Percentiles rank a stretch among this genome's conserved stretches.
phyloP scores from a whole-genome alignment of 2,797 vertebrate species.

The Acipenser transmontanus region DNA sequence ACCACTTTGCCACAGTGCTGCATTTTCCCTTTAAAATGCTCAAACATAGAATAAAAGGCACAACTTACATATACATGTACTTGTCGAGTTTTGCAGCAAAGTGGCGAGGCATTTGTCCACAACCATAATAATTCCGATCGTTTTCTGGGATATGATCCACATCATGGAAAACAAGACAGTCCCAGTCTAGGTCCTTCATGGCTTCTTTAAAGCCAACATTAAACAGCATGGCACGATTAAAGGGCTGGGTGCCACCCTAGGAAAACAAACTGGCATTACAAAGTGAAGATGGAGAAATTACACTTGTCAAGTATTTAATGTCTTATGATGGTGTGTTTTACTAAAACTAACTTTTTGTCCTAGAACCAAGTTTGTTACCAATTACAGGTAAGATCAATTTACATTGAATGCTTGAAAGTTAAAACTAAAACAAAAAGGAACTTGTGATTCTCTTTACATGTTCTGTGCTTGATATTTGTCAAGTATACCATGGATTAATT shows the following conservation, averaged over 20 bases:
- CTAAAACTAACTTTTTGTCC: too few species aligned
- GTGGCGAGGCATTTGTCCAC: constrained; percentile 70
- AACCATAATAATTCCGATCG: constrained; percentile 70
- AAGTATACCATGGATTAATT: too few species aligned
- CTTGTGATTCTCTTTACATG: too few species aligned
- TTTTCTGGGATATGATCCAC: constrained; percentile 72
- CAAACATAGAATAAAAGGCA: not conserved
- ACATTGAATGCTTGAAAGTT: too few species aligned
- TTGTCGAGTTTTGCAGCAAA: constrained; percentile 71
- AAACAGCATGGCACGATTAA: constrained; percentile 72
- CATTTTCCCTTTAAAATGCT: too few species aligned
- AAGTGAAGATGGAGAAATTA: constrained; percentile 20
- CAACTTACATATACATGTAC: constrained; percentile 72
- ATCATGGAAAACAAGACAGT: constrained; percentile 55
- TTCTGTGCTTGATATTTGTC: too few species aligned
- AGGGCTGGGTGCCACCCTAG: constrained; percentile 67
- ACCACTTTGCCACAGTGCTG: too few species aligned
- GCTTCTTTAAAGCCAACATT: constrained; percentile 73
- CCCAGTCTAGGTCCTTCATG: constrained; percentile 50
- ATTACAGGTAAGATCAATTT: too few species aligned
- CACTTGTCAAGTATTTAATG: not conserved
- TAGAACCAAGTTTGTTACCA: too few species aligned
- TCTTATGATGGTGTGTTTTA: too few species aligned
- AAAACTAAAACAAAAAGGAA: too few species aligned
- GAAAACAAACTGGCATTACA: constrained; percentile 11